Conservation (phyloP, 2,888 invertebrate genomes). For the Morinoia aosen region DNA sequence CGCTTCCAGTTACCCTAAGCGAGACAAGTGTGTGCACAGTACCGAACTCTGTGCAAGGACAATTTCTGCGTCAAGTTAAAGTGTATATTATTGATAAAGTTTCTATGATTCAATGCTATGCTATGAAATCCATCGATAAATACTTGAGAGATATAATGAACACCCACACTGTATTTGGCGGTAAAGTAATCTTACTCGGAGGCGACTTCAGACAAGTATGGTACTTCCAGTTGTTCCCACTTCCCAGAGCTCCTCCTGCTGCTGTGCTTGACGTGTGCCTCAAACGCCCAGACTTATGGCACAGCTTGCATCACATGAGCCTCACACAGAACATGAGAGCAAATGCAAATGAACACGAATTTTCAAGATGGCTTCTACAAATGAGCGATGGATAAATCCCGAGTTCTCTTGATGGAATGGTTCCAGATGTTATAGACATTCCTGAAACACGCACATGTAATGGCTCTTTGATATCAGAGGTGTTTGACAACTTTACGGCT, state of each 20-base stretch:
- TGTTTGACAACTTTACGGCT: slow-evolving; percentile 35
- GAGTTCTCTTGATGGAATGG: background rate
- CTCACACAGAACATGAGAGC: slow-evolving; percentile 45
- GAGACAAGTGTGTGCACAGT: slow-evolving; percentile 70
- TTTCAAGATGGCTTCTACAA: slow-evolving; percentile 50
- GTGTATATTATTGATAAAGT: slow-evolving; percentile 71
- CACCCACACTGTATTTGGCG: slow-evolving; percentile 60
- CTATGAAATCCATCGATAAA: slow-evolving; percentile 70
- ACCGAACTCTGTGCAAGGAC: slow-evolving; percentile 68
- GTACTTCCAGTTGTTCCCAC: slow-evolving; percentile 59
- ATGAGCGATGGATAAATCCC: background rate
- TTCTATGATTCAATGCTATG: slow-evolving; percentile 71
- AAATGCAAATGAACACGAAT: background rate
- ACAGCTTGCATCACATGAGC: background rate
- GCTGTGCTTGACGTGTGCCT: background rate
- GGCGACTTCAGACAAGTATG: slow-evolving; percentile 69
- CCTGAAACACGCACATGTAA: background rate
- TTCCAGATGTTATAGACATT: slow-evolving; percentile 23
- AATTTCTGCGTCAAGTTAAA: slow-evolving; percentile 70
- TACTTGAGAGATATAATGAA: slow-evolving; percentile 68
- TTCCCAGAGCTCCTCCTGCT: slow-evolving; percentile 32
- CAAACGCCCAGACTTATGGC: background rate
- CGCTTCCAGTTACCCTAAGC: slow-evolving; percentile 69
- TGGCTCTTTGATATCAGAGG: slow-evolving; percentile 19
- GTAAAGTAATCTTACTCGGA: slow-evolving; percentile 66